Conservation (phyloP, 2,888 invertebrate genomes). For the Drosophila cracens region DNA sequence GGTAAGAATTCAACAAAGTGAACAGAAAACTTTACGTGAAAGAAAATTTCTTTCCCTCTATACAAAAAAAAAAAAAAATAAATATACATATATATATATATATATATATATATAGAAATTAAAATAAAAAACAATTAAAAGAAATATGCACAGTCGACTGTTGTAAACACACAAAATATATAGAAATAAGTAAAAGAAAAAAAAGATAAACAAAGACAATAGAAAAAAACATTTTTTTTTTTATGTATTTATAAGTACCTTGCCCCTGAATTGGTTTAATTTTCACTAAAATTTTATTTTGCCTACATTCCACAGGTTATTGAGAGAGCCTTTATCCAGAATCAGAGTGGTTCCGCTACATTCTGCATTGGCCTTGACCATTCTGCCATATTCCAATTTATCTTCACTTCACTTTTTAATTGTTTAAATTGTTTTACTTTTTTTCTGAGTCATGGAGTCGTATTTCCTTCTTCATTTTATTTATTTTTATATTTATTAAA, state of each 20-base stretch:
- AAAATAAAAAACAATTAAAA: constrained; percentile 16
- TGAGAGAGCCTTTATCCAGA: background rate
- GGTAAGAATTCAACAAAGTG: constrained; percentile 74
- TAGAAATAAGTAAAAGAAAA: constrained; percentile 4
- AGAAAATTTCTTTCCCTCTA: constrained; percentile 40
- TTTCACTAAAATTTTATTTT: background rate
- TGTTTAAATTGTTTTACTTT: background rate
- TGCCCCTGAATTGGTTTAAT: constrained; percentile 6
- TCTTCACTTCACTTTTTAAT: background rate
- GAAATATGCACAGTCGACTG: constrained; percentile 18
- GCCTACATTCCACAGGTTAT: background rate
- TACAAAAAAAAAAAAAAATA: constrained; percentile 6
- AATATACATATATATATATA: background rate
- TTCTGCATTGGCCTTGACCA: background rate
- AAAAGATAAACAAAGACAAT: background rate
- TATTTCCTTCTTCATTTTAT: background rate
- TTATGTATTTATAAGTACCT: background rate
- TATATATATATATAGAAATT: constrained; percentile 8
- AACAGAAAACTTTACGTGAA: constrained; percentile 60
- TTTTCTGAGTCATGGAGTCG: background rate
- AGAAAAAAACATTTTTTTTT: background rate
- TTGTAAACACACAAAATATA: constrained; percentile 6
- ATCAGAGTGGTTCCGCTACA: background rate
- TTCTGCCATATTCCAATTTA: background rate
- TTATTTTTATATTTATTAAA: background rate